These are phyloP conservation scores for Enhydra lutris DNA, from an alignment of 2,113 vertebrate genomes.

Conservation along the genomic window DNA sequence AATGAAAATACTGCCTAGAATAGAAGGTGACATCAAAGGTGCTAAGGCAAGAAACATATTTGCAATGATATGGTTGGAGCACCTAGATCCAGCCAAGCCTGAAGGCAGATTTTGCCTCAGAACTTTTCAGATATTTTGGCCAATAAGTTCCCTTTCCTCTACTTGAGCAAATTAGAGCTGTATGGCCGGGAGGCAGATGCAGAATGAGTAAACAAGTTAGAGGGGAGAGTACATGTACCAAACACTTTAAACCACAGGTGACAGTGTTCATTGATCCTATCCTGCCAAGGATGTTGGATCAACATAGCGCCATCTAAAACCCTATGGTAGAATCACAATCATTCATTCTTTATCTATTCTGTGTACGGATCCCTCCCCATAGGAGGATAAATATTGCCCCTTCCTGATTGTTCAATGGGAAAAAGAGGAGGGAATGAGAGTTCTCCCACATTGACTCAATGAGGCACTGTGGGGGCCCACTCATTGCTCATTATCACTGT, in stretches of 20 bases:
- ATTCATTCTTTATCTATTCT: neutral
- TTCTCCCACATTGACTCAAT: neutral
- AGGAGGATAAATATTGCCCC: neutral
- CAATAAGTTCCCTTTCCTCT: neutral
- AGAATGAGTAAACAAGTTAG: neutral
- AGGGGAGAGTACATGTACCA: rapidly evolving
- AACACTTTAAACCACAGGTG: neutral
- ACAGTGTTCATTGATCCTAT: neutral
- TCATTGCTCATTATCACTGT: neutral
- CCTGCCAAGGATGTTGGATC: neutral
- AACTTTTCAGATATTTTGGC: neutral
- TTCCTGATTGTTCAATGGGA: neutral
- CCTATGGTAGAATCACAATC: neutral
- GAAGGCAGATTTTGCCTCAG: neutral
- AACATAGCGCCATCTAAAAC: neutral
- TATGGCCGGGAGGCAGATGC: neutral
- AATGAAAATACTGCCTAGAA: neutral
- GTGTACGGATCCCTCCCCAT: rapidly evolving
- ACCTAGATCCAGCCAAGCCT: neutral
- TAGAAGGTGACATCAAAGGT: neutral
- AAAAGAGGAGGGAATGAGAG: neutral
- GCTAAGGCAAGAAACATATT: neutral
- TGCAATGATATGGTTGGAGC: neutral
- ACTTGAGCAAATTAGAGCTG: neutral
- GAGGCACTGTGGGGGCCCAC: too few species aligned